Evolutionary conservation across 2,888 invertebrate species (phyloP).

Genomic region (Nomada goodeniana): DNA sequence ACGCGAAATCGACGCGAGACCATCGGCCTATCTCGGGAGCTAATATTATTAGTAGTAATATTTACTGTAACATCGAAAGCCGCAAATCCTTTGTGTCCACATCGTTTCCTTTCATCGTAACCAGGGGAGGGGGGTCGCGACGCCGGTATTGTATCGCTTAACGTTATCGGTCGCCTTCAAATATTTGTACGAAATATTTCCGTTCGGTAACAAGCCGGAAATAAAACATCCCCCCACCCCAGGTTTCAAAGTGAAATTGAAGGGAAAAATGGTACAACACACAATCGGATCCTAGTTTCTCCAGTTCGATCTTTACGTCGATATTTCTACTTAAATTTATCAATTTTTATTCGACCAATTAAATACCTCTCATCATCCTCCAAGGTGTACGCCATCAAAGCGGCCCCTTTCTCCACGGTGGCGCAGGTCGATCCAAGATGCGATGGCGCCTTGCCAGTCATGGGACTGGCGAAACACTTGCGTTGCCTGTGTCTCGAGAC

Average conservation of each 20-base stretch:
- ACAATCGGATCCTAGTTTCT: too few relatives aligned
- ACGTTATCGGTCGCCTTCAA: constrained; percentile 5
- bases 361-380: constrained; percentile 83
- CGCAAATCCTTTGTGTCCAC: constrained; percentile 44
- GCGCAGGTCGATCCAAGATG: constrained; percentile 83
- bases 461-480: constrained; percentile 90
- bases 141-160: background rate
- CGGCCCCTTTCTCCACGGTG: constrained; percentile 84
- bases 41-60: constrained; percentile 52
- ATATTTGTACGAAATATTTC: constrained; percentile 14
- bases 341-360: background rate
- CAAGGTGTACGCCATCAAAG: constrained; percentile 82
- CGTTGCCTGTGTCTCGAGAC: constrained; percentile 89
- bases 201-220: background rate
- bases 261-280: too few relatives aligned
- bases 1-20: constrained; percentile 34
- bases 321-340: background rate
- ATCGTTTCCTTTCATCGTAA: constrained; percentile 36
- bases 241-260: too few relatives aligned
- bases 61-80: constrained; percentile 34
- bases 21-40: constrained; percentile 45
- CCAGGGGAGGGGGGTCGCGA: constrained; percentile 1
- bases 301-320: background rate
- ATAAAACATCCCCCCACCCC: background rate
- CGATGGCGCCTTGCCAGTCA: constrained; percentile 87